Evolutionary conservation across 2,113 vertebrate genomes (phyloP).

Genomic region (Microtus ochrogaster): DNA sequence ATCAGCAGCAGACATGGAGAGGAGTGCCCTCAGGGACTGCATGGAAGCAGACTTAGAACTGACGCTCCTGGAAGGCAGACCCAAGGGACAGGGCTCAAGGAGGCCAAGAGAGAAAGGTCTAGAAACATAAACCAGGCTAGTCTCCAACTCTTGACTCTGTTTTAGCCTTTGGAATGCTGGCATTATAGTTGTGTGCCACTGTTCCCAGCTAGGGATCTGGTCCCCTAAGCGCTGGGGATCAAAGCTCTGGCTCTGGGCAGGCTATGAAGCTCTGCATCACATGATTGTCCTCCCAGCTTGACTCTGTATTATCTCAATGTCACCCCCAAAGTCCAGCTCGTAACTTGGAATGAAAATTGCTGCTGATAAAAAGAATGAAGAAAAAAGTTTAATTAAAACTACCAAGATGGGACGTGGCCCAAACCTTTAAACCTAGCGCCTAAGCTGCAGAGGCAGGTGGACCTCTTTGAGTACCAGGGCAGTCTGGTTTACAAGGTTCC

Average conservation of each 20-base stretch:
- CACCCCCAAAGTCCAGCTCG: not conserved
- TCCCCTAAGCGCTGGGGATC: not conserved
- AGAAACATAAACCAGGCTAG: not conserved
- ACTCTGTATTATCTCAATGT: not conserved
- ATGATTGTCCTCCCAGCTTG: not conserved
- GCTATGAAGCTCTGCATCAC: not conserved
- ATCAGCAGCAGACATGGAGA: not conserved
- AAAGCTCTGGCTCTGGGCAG: not conserved
- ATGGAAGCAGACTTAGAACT: not conserved
- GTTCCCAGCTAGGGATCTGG: no score
- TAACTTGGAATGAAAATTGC: not conserved
- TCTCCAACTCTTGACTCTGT: not conserved
- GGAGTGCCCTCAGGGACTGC: not conserved
- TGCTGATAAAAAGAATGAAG: not conserved
- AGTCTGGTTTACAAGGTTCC: not conserved
- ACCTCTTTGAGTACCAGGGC: not conserved
- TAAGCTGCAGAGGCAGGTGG: not conserved
- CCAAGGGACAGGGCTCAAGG: not conserved
- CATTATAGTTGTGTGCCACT: not conserved
- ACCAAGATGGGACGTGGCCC: not conserved
- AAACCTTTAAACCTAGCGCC: not conserved
- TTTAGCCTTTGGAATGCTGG: not conserved
- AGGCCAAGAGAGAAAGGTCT: not conserved
- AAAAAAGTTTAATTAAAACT: not conserved
- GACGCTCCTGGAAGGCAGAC: not conserved